Evolutionary conservation across 2,113 vertebrate species (phyloP), one percentile per base, ranked within the genome.

Genomic region (Embiotoca jacksoni): DNA sequence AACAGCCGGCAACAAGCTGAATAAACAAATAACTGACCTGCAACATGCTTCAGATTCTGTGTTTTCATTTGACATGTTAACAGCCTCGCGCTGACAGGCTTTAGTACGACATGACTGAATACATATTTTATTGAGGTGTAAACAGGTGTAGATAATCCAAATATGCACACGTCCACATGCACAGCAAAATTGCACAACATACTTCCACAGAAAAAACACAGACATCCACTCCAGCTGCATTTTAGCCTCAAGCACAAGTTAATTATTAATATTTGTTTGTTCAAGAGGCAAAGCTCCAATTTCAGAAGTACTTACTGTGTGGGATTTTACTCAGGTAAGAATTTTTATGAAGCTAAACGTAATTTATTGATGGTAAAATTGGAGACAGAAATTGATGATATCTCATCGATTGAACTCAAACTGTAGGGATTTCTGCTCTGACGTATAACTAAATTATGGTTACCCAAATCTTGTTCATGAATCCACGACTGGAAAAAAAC

Each of bases 21-120:
- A 94, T 95, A 94, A 93, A 91, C 67, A 68, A 81, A 75, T 81
- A 91, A 90, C 90, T 88, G 73, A 94, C 80, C 86, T 92, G 81
- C 78, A 88, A 60, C 68, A 58, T 3, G 58, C n/a, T 41, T 50
- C 35, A 32, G 6, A 9, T 59, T 53, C 69, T 49, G 14, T 72
- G 3, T 85, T 65, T 77, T 87, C 9, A 23, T 84, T 85, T 57
- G 47, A 61, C 9, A 63, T 8, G 4, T 36, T 23, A 50, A 6
- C 37, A 8, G 7, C 8, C 10, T 9, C 7, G 6, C 10, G 6
- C 4, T 44, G 41, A 9, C 10, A 44, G 13, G 10, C 4, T 41
- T 44, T 44, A 44, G 41, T 44, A 11, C 9, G 0, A 44, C 10
- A 2, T 44, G 41, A 44, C 10, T 11, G 6, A 44, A 11, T 44